Conservation (phyloP, 1,140 invertebrate genomes). For the Megalopta genalis region DNA sequence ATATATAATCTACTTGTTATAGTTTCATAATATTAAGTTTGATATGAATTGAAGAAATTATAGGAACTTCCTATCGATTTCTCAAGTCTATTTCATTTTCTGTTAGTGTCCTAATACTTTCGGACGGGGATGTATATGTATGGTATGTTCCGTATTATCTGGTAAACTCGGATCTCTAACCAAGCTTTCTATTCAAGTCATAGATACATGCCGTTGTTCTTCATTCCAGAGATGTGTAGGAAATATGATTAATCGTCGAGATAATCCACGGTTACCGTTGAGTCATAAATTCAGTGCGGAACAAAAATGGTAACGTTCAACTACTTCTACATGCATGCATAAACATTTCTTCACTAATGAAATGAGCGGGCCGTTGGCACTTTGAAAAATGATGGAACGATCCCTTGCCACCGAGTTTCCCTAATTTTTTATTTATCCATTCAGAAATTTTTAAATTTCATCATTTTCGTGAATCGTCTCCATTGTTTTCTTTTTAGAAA, state of each 20-base stretch:
- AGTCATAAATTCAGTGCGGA: neutral
- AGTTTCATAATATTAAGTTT: too few species aligned
- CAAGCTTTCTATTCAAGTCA: neutral
- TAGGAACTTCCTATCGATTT: too few species aligned
- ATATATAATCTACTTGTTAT: too few species aligned
- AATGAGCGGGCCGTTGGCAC: neutral
- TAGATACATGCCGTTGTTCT: slow-evolving; percentile 1
- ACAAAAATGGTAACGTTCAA: slow-evolving; percentile 8
- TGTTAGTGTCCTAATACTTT: too few species aligned
- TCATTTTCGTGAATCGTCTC: neutral
- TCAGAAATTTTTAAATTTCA: neutral
- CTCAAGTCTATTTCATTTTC: too few species aligned
- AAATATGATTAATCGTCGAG: slow-evolving; percentile 14
- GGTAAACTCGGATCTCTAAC: neutral
- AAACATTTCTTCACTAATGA: neutral
- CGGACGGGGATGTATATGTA: too few species aligned
- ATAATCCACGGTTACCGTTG: slow-evolving; percentile 7
- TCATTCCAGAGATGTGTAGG: neutral
- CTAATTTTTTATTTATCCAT: neutral
- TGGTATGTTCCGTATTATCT: too few species aligned
- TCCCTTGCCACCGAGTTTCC: neutral
- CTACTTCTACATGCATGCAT: neutral
- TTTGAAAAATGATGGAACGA: neutral
- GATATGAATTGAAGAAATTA: too few species aligned
- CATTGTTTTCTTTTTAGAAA: neutral